A percentile compares a stretch with the other conserved stretches of the same genome.
Evolutionary conservation across 2,888 invertebrate species (phyloP).

Genomic region (Antheraea assamensis): DNA sequence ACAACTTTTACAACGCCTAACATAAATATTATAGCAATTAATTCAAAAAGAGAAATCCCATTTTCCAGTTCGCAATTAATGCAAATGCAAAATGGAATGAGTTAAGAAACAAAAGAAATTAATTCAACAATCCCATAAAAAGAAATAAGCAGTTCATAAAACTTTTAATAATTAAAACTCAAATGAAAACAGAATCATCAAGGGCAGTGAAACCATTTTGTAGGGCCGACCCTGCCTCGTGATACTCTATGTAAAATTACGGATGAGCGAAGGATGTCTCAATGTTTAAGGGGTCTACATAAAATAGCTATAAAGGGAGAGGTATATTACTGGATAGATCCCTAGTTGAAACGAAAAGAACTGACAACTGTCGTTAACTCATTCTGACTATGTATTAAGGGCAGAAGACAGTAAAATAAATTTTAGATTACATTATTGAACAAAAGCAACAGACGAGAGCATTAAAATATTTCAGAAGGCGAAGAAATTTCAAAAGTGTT

Average conservation of each 20-base stretch:
- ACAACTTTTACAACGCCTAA: slow-evolving; percentile 29
- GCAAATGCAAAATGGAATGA: slow-evolving; percentile 42
- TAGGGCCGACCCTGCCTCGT: slow-evolving; percentile 35
- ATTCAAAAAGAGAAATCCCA: slow-evolving; percentile 18
- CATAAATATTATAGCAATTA: slow-evolving; percentile 11
- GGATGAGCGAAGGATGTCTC: slow-evolving; percentile 21
- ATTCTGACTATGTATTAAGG: slow-evolving; percentile 65
- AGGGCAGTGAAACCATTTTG: slow-evolving; percentile 49
- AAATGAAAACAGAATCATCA: slow-evolving; percentile 72
- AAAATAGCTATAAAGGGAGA: slow-evolving; percentile 46
- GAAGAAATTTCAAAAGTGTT: too few species aligned
- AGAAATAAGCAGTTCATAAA: slow-evolving; percentile 81
- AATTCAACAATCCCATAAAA: slow-evolving; percentile 79
- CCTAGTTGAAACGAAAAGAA: slow-evolving; percentile 64
- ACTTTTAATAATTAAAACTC: slow-evolving; percentile 81
- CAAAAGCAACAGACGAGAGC: not conserved
- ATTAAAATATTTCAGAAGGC: slow-evolving; percentile 30
- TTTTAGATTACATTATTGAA: slow-evolving; percentile 60
- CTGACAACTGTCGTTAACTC: slow-evolving; percentile 78
- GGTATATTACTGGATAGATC: slow-evolving; percentile 59
- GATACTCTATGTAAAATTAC: slow-evolving; percentile 21
- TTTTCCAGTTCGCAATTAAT: slow-evolving; percentile 22
- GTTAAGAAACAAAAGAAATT: slow-evolving; percentile 78
- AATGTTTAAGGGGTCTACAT: slow-evolving; percentile 43
- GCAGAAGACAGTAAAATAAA: slow-evolving; percentile 69